Percentiles rank a stretch among this genome's conserved stretches.
Conservation (phyloP, 1,140 invertebrate species). For the Drosophila azteca region DNA sequence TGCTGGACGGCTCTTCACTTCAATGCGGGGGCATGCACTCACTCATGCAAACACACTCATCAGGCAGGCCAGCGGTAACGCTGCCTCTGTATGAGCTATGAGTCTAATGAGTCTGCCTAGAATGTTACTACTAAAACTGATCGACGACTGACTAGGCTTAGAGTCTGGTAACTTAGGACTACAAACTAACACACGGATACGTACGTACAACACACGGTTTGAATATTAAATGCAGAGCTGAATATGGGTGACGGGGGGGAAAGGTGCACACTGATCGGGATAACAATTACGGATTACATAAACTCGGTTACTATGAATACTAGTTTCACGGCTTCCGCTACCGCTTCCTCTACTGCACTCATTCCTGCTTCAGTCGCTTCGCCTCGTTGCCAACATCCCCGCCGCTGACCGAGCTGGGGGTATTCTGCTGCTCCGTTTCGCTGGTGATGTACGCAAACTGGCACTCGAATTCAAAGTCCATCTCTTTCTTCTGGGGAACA, state of each 20-base stretch:
- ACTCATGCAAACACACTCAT: neutral
- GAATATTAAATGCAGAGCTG: slow-evolving; percentile 66
- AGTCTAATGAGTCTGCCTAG: slow-evolving; percentile 42
- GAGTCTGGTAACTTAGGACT: slow-evolving; percentile 54
- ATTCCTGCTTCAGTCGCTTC: slow-evolving; percentile 81
- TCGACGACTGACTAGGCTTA: slow-evolving; percentile 52
- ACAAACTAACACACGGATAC: slow-evolving; percentile 60
- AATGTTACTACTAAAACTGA: slow-evolving; percentile 47
- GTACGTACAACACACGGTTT: slow-evolving; percentile 46
- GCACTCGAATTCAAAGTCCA: slow-evolving; percentile 81
- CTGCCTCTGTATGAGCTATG: too few relatives aligned
- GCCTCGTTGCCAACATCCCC: slow-evolving; percentile 58
- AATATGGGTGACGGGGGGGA: slow-evolving; percentile 26
- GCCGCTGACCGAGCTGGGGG: slow-evolving; percentile 38
- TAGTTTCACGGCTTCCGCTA: neutral
- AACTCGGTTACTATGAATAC: slow-evolving; percentile 26
- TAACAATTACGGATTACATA: slow-evolving; percentile 42
- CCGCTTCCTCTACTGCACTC: slow-evolving; percentile 25
- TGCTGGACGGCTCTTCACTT: slow-evolving; percentile 75
- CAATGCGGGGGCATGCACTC: slow-evolving; percentile 60
- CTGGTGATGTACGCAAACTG: slow-evolving; percentile 79
- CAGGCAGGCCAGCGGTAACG: too few relatives aligned
- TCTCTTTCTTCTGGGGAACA: slow-evolving; percentile 73
- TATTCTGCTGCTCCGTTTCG: slow-evolving; percentile 60
- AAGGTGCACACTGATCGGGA: slow-evolving; percentile 27